Conservation (phyloP, 2,888 invertebrate species). For the Isotomurus palustris region DNA sequence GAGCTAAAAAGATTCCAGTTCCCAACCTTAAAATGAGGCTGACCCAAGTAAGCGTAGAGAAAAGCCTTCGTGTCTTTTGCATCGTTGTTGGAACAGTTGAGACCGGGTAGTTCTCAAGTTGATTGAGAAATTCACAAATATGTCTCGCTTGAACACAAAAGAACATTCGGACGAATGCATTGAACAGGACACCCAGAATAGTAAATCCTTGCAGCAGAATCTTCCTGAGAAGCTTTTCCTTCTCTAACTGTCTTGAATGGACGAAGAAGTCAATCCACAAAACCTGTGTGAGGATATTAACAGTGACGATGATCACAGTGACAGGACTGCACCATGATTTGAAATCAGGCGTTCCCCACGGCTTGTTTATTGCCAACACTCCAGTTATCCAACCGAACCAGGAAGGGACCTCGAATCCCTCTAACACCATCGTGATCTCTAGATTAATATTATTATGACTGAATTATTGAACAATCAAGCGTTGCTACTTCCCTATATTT, state of each 20-base stretch:
- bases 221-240: constrained; percentile 33
- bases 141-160: constrained; percentile 25
- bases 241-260: constrained; percentile 25
- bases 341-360: constrained; percentile 31
- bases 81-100: constrained; percentile 35
- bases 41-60: constrained; percentile 33
- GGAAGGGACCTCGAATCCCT: constrained; percentile 34
- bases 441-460: neutral
- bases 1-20: constrained; percentile 30
- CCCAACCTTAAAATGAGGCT: constrained; percentile 27
- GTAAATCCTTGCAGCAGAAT: constrained; percentile 34
- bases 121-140: constrained; percentile 30
- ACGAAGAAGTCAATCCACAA: constrained; percentile 31
- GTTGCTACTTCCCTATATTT: too few species aligned
- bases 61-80: constrained; percentile 31
- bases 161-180: constrained; percentile 30
- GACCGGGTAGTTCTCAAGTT: constrained; percentile 29
- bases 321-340: constrained; percentile 24
- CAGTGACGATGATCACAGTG: constrained; percentile 17
- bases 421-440: constrained; percentile 20
- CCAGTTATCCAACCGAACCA: constrained; percentile 38
- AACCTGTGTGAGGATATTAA: constrained; percentile 29
- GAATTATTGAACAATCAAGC: too few species aligned
- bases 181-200: constrained; percentile 29
- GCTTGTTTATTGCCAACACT: constrained; percentile 24